These are phyloP conservation scores for Zosterops lateralis DNA, from an alignment of 2,113 vertebrate genomes.

Conservation along the genomic window DNA sequence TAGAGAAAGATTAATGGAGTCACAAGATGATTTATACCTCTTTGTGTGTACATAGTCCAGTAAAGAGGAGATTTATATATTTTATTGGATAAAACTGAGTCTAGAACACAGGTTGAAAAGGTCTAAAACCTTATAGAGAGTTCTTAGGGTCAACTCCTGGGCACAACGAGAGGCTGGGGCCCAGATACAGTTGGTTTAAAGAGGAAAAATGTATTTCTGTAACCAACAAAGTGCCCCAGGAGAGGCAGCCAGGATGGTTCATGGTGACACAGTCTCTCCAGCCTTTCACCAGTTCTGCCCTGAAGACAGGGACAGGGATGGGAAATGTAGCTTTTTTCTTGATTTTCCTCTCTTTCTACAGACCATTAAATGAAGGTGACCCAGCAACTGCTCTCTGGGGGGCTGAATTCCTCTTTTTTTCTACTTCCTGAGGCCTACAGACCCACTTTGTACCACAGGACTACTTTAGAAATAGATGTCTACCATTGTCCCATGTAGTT, in stretches of 20 bases:
- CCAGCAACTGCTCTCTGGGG: neutral
- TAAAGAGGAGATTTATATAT: neutral
- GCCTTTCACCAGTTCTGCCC: neutral
- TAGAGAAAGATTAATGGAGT: conserved; percentile 12
- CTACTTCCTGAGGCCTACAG: neutral
- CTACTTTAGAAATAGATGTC: neutral
- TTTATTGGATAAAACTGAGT: neutral
- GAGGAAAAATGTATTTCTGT: neutral
- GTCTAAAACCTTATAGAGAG: neutral
- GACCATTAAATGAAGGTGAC: neutral
- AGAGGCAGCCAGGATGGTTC: neutral
- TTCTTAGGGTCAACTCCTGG: neutral
- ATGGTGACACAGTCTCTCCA: neutral
- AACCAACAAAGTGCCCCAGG: neutral
- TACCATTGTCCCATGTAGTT: neutral
- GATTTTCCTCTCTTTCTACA: neutral
- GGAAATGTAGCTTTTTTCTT: neutral
- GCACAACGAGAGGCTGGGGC: neutral
- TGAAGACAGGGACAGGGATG: neutral
- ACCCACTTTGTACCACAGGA: neutral
- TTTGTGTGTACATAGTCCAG: neutral
- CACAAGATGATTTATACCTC: neutral
- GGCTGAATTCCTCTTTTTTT: neutral
- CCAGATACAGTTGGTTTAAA: neutral
- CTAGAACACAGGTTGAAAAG: neutral